Evolutionary conservation across 2,797 vertebrate genomes (phyloP), one percentile per base, ranked within the genome.

Genomic region (Rhinatrema bivittatum): DNA sequence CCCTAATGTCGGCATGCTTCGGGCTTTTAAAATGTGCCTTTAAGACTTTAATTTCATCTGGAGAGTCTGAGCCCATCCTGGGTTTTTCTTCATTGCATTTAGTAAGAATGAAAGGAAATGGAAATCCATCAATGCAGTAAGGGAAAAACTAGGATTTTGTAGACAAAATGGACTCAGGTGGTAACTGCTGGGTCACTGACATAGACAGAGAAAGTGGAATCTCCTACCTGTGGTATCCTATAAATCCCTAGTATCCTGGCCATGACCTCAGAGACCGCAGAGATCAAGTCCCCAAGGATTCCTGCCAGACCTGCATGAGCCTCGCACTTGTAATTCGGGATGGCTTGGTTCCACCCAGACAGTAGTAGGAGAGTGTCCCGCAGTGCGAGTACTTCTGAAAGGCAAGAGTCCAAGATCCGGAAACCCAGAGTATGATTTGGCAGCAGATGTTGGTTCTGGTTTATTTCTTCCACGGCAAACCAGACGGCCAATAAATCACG

Each of bases 361-460:
- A 16, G 24, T 4, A 21, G 20, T 26, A 29, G 41, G 5, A 43
- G 24, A 8, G 25, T 36, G 17, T 32, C 32, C 16, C 34, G 12
- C 24, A 43, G 41, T 11, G 41, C 34, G 19, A 9, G 7, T 7
- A 19, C 20, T 4, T 29, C 32, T 5, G 26, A 24, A 16, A 24
- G 43, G 10, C 42, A 45, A 11, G 42, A 36, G 19, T 45, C 33
- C 8, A 24, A 36, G 27, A 45, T 45, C 4, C 29, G 27, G 22
- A 36, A 45, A 5, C 42, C 42, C 33, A 45, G 8, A 41, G 20
- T n/a, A n/a, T n/a, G n/a, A n/a, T n/a, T n/a, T n/a, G n/a, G n/a
- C n/a, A n/a, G n/a, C n/a, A n/a, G n/a, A 18, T 19, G 11, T 17
- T 32, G 20, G 10, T 36, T 30, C 15, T 30, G 10, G 20, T 36